A percentile compares a stretch with the other conserved stretches of the same genome.
Conservation (phyloP, 2,888 invertebrate genomes). For the Biston stratarius region DNA sequence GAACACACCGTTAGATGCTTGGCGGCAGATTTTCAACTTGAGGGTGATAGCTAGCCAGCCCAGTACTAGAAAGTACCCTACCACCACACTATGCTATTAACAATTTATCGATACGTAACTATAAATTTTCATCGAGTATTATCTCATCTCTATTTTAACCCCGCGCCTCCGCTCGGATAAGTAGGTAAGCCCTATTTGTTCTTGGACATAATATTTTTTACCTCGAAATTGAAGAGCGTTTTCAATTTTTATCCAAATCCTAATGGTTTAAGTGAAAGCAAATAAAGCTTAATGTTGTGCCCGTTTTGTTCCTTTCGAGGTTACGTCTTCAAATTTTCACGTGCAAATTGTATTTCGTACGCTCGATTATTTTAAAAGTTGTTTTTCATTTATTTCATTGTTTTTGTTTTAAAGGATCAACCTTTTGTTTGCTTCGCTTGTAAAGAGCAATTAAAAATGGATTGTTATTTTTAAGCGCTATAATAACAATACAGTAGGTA, state of each 20-base stretch:
- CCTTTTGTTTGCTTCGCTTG: constrained; percentile 1
- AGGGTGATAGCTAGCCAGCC: no score
- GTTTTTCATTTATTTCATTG: constrained; percentile 4
- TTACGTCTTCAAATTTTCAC: constrained; percentile 15
- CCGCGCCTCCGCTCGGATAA: constrained; percentile 40
- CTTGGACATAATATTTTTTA: constrained; percentile 49
- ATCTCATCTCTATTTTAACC: constrained; percentile 12
- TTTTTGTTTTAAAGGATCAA: constrained; percentile 5
- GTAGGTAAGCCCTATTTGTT: constrained; percentile 42
- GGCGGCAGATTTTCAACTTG: no score
- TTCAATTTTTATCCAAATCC: constrained; percentile 50
- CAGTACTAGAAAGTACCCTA: no score
- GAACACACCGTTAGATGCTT: no score
- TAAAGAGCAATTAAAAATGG: neutral
- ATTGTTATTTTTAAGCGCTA: neutral
- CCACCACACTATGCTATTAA: no score
- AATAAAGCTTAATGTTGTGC: constrained; percentile 46
- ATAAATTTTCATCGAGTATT: constrained; percentile 3
- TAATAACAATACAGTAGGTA: constrained; percentile 2
- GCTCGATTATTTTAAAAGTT: constrained; percentile 13
- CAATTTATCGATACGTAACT: no score
- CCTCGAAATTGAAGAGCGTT: constrained; percentile 41
- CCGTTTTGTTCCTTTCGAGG: constrained; percentile 22
- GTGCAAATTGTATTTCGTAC: constrained; percentile 9
- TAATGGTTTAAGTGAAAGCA: constrained; percentile 48